Base-by-base conservation (phyloP, 2,797 vertebrate genomes). In the Notolepis coatsorum region DNA sequence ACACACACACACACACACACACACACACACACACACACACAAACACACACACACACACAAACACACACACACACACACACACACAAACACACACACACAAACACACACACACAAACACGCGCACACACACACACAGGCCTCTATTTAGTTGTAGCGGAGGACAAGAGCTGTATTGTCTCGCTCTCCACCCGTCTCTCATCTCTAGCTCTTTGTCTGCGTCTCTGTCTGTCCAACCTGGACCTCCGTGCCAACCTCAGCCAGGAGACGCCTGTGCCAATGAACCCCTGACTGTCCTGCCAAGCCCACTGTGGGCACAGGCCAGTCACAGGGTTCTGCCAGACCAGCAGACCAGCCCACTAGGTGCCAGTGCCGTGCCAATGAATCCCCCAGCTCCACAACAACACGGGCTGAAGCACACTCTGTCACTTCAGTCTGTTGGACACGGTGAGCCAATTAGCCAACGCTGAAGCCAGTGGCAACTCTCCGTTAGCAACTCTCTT, bases 81-180 rank as follows among this genome's bases (percentile, higher is more conserved):
- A 18, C n/a, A 17, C 15, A 35, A 9, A 10, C 13, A 18, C 5
- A 21, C 28, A 51, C 13, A 21, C 4, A 35, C 28, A 20, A n/a
- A 57, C 41, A 31, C n/a, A n/a, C n/a, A n/a, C n/a, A n/a, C n/a
- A n/a, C n/a, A n/a, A n/a, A n/a, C n/a, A n/a, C n/a, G n/a, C n/a
- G n/a, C n/a, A n/a, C n/a, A n/a, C 52, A 35, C 35, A 20, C 31
- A 33, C 68, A 55, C 25, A 56, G 27, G 1, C 39, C 46, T 17
- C 52, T 37, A 46, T 54, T 69, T 28, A 81, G 65, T 50, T 45
- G 18, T n/a, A 61, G 43, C 52, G 73, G 47, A n/a, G 79, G 76
- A 86, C 83, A 88, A 53, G 38, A 53, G 52, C 56, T 42, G 65
- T 61, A 73, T 81, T 80, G 56, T 66, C 70, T 50, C 52, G 25